These are phyloP conservation scores for Carpatolechia fugitivella DNA, from an alignment of 2,888 invertebrate species.

Conservation along the genomic window DNA sequence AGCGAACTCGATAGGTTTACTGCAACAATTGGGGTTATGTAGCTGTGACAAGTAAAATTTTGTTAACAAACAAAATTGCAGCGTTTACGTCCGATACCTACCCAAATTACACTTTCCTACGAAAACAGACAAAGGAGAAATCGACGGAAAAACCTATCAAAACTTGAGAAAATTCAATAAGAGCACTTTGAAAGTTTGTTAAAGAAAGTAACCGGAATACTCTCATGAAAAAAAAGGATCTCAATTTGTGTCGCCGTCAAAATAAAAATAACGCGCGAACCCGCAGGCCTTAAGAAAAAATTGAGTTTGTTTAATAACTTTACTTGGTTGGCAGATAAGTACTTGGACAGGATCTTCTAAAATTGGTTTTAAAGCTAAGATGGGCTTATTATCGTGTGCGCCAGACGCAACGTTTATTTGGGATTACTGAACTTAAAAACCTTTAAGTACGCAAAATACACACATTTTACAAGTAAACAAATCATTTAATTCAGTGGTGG, in stretches of 20 bases:
- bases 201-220: conserved; percentile 71
- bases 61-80: no score
- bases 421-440: no score
- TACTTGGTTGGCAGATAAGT: conserved; percentile 19
- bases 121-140: conserved; percentile 64
- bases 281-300: conserved; percentile 44
- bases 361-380: neutral
- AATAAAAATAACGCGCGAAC: conserved; percentile 54
- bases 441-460: no score
- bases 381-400: neutral
- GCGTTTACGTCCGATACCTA: conserved; percentile 44
- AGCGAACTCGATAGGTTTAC: no score
- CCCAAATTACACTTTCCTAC: conserved; percentile 54
- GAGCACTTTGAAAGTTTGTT: conserved; percentile 75
- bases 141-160: conserved; percentile 77
- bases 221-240: conserved; percentile 64
- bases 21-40: no score
- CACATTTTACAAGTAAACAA: no score
- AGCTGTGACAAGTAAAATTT: no score
- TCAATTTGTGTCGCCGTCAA: conserved; percentile 68
- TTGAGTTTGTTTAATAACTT: conserved; percentile 52
- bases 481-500: no score
- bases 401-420: neutral
- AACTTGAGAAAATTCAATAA: conserved; percentile 79
- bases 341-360: neutral